Evolutionary conservation across 2,797 vertebrate genomes (phyloP), one percentile per base, ranked within the genome.

Genomic region (Steatocranus sp.): DNA sequence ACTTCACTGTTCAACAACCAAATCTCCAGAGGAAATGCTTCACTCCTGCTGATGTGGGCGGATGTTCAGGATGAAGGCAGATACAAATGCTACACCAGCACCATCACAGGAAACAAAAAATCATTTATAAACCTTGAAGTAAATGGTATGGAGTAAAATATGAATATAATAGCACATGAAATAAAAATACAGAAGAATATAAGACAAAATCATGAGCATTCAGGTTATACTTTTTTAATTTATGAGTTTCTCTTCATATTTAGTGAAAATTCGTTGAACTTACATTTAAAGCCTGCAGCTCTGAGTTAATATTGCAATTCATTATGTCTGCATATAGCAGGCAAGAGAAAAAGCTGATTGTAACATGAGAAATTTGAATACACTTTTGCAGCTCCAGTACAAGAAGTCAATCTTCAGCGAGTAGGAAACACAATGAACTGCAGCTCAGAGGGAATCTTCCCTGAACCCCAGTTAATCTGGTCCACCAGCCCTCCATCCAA

Each of bases 61-160:
- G 56, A 18, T 0, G 1, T 94, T 48, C 17, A 50, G 53, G 15
- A 56, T 18, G 54, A 56, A 96, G 94, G 93, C n/a, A 61, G 1
- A 80, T 97, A 96, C 0, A 48, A 2, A 2, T 97, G 96, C 75
- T 97, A 95, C 1, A 87, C 89, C n/a, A 93, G 91, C 82, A 95
- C 91, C 77, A 2, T 0, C 0, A 5, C 3, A 20, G 2, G 1
- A 32, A n/a, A 76, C 7, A 34, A 32, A 7, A 66, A 70, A 77
- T 30, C 5, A 0, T 81, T 53, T 18, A 78, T 95, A 11, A 11
- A 1, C 0, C 81, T 96, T 3, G 49, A 1, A 0, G 6, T 97
- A 36, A 79, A 73, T 91, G 95, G 95, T 97, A 25, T 91, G 89
- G 51, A 5, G 23, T 27, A 54, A 54, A 54, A 54, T 12, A 27